Evolutionary conservation across 2,888 invertebrate genomes (phyloP), one percentile per base, ranked within the genome.

Genomic region (Mythimna impura): DNA sequence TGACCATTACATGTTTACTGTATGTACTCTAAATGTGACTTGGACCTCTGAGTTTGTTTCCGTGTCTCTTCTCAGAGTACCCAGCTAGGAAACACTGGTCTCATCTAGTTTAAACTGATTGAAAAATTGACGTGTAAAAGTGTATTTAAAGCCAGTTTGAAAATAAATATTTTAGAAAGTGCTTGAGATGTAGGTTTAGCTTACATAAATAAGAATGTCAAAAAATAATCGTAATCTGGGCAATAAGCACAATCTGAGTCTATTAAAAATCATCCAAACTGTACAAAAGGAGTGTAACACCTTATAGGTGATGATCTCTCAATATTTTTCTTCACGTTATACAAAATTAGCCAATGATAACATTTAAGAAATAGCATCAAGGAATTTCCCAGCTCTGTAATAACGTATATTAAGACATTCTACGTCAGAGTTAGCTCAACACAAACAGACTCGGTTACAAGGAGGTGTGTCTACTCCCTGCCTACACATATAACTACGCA

Each of bases 401-500:
- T 14, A 25, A 54, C n/a, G 22, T 58, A 52, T 12, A 52, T 43
- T 43, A 66, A 58, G 58, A 47, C 43, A 36, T 62, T 63, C 52
- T 78, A 34, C 43, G 9, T 54, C 52, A 57, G 57, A 76, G 76
- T 78, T 65, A 43, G 64, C 6, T n/a, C 10, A 25, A 36, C 54
- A 58, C 78, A 76, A 78, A 76, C 52, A 52, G 25, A 34, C 50
- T 76, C 61, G 20, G 60, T 79, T 72, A 79, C 64, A 62, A 66
- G 47, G n/a, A 58, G 54, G 71, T 52, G 55, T 71, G 71, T 30
- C 57, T 40, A 40, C 25, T 9, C 14, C 54, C 20, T 12, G 14
- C 12, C 22, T 22, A 70, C 43, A 67, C 17, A n/a, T 25, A 7
- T 70, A 71, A 30, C 40, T 71, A 30, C 71, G 20, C 36, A 25